Evolutionary conservation across 2,113 vertebrate genomes (phyloP).

Genomic region (Notarius quadriscutis): DNA sequence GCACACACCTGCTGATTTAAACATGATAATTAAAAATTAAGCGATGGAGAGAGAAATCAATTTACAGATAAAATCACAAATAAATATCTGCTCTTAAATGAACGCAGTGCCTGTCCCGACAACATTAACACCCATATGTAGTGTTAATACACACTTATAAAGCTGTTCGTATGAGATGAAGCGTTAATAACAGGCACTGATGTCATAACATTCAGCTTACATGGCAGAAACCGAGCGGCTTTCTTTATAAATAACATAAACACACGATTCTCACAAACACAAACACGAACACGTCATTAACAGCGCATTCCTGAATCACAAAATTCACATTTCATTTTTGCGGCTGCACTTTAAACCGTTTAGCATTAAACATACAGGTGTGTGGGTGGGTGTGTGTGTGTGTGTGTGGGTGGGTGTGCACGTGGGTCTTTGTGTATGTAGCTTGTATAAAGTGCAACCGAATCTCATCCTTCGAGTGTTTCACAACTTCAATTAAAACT

Average conservation of each 20-base stretch:
- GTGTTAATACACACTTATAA: constrained; percentile 23
- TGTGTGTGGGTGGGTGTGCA: not conserved
- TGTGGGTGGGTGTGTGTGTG: not conserved
- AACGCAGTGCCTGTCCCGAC: constrained; percentile 24
- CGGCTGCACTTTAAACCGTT: constrained; percentile 33
- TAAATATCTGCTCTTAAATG: not conserved
- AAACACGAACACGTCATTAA: constrained; percentile 29
- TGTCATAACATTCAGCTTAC: constrained; percentile 34
- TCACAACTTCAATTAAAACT: constrained; percentile 28
- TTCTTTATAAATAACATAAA: constrained; percentile 23
- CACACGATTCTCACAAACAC: constrained; percentile 28
- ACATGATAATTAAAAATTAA: not conserved
- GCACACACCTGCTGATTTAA: not conserved
- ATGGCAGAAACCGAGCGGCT: constrained; percentile 24
- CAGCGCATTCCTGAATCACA: constrained; percentile 38
- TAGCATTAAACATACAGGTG: constrained; percentile 14
- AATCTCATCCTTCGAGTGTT: constrained; percentile 30
- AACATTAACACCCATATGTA: not conserved
- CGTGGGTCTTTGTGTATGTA: constrained; percentile 12
- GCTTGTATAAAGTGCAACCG: constrained; percentile 50
- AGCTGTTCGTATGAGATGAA: constrained; percentile 30
- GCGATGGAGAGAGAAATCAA: not conserved
- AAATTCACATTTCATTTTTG: constrained; percentile 41
- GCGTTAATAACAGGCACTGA: constrained; percentile 29
- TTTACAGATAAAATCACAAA: constrained; percentile 9